phyloP scores from a whole-genome alignment of 2,797 vertebrate genomes.

The Erithacus rubecula region DNA sequence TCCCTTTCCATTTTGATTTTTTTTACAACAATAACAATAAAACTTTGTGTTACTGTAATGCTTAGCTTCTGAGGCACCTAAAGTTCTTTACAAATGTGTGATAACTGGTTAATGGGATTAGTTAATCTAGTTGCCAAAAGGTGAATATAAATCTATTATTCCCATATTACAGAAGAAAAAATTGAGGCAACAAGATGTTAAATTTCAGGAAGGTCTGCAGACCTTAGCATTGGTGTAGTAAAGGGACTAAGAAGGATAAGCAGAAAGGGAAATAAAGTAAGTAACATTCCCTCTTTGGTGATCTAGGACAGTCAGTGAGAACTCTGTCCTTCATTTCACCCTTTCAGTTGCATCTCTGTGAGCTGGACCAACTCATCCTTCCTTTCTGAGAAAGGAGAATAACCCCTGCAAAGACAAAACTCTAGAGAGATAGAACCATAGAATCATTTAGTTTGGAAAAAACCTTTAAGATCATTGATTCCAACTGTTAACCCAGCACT shows the following conservation, averaged over 20 bases:
- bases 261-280: background rate
- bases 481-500: background rate
- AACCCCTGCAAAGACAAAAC: background rate
- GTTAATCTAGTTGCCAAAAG: background rate
- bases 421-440: background rate
- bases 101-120: constrained; percentile 17
- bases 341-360: background rate
- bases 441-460: background rate
- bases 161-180: background rate
- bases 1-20: constrained; percentile 36
- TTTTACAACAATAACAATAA: constrained; percentile 28
- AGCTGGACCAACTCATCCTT: background rate
- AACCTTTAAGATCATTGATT: background rate
- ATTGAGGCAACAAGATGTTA: background rate
- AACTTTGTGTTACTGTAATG: constrained; percentile 5
- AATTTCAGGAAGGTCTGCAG: background rate
- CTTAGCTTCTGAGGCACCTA: background rate
- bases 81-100: background rate
- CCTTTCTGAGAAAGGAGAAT: background rate
- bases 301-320: background rate
- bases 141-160: background rate
- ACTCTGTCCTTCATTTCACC: background rate
- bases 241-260: background rate
- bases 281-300: background rate
- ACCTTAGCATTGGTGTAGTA: background rate